Conservation (phyloP, 2,797 vertebrate genomes). For the Gadopsis marmoratus region DNA sequence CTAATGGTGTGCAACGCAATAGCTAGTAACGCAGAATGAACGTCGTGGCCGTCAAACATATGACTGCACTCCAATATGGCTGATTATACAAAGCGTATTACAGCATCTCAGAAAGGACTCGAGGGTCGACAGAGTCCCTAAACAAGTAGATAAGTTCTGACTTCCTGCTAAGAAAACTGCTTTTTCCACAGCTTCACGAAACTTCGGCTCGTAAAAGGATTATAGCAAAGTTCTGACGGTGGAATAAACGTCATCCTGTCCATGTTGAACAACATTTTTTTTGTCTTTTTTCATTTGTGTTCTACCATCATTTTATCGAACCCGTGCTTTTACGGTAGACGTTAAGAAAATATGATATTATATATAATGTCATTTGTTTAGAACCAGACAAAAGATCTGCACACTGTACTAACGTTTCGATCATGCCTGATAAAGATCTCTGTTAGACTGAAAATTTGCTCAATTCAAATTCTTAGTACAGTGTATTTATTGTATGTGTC, state of each 20-base stretch:
- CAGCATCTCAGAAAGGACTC: not conserved
- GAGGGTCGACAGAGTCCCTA: not conserved
- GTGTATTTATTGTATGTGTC: too few relatives aligned
- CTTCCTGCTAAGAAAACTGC: not conserved
- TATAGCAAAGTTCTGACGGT: not conserved
- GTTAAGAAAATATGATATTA: not conserved
- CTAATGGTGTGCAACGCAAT: not conserved
- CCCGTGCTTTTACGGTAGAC: not conserved
- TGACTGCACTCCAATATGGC: constrained; percentile 3
- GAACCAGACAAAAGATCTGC: too few relatives aligned
- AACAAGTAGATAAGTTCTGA: not conserved
- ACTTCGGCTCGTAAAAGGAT: not conserved
- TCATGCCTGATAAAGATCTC: too few relatives aligned
- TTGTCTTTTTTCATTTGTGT: not conserved
- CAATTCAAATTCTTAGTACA: too few relatives aligned
- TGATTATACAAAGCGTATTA: not conserved
- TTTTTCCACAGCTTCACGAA: not conserved
- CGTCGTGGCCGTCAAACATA: constrained; percentile 9
- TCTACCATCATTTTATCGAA: not conserved
- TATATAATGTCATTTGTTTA: too few relatives aligned
- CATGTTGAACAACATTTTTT: not conserved
- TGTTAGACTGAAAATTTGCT: too few relatives aligned
- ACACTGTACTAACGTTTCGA: too few relatives aligned
- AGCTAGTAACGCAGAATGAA: constrained; percentile 27
- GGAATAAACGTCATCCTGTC: not conserved